Base-by-base conservation (phyloP, 2,113 vertebrate species). In the Eubucco bourcierii region DNA sequence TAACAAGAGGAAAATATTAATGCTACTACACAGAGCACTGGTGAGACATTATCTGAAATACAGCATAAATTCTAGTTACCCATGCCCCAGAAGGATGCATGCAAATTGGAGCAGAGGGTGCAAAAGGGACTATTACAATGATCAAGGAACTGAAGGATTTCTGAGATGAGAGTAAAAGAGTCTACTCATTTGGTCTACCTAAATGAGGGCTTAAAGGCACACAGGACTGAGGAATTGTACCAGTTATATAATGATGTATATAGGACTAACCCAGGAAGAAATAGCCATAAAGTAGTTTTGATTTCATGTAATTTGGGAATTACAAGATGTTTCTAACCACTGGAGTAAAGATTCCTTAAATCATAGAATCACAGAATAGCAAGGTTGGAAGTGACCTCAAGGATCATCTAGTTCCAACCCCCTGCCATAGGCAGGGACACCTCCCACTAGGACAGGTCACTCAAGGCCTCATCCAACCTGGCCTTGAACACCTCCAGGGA, bases 1-100 rank as follows among this genome's bases (percentile, higher is more conserved):
- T 96, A 96, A 93, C 21, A 0, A 88, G 83, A 81, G n/a, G 92
- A 91, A 96, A 96, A 96, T 94, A 96, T 96, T 96, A 96, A 95
- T 94, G 92, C 77, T 79, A n/a, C 90, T 47, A 24, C 67, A 95
- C 86, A 96, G 93, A 95, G 94, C 80, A 37, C 34, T 81, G 74
- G 83, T 84, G 83, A 93, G 83, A 75, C 74, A 79, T 94, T 93
- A 95, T 88, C 83, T 93, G 94, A 90, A 94, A 95, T 79, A 83
- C 84, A 81, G 80, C 0, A 0, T 59, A 82, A 90, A 56, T 92
- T 96, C 92, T 94, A 90, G 96, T 84, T 94, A 91, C 88, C 59
- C 63, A 79, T 88, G 80, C 63, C 77, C 80, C 79, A 92, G 94
- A 75, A 84, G 50, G 80, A 80, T 88, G 63, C 92, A 95, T 96